Conservation (phyloP, 2,888 invertebrate genomes). For the Phortica okadai region DNA sequence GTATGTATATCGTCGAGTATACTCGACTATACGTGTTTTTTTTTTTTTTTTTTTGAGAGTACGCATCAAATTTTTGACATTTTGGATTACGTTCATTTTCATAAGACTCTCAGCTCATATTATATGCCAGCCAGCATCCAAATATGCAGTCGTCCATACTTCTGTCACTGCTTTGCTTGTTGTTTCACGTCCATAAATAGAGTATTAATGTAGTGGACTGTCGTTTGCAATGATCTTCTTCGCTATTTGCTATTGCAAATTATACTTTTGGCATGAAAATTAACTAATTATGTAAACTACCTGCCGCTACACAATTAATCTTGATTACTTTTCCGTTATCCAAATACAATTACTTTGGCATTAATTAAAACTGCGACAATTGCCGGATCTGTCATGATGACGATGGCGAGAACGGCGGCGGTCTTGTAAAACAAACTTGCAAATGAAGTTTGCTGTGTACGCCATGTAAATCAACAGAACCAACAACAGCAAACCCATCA, state of each 20-base stretch:
- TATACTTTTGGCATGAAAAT: conserved; percentile 56
- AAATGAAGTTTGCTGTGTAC: background rate
- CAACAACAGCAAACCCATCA: background rate
- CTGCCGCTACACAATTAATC: conserved; percentile 70
- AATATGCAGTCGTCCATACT: no score
- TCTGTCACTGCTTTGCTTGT: no score
- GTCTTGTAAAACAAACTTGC: background rate
- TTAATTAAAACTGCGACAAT: conserved; percentile 58
- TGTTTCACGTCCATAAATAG: no score
- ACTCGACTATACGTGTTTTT: no score
- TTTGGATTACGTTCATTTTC: no score
- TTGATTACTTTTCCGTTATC: conserved; percentile 71
- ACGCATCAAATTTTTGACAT: no score
- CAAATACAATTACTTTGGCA: conserved; percentile 70
- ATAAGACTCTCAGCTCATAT: no score
- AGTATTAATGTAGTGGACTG: no score
- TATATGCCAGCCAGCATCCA: no score
- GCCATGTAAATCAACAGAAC: conserved; percentile 16
- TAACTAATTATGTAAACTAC: conserved; percentile 69
- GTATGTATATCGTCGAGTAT: no score
- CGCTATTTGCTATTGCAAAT: conserved; percentile 61
- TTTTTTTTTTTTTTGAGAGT: no score
- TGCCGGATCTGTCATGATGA: background rate
- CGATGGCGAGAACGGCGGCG: no score
- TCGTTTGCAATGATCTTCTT: background rate